Evolutionary conservation across 2,888 invertebrate genomes (phyloP).

Genomic region (Allophyes oxyacanthae): DNA sequence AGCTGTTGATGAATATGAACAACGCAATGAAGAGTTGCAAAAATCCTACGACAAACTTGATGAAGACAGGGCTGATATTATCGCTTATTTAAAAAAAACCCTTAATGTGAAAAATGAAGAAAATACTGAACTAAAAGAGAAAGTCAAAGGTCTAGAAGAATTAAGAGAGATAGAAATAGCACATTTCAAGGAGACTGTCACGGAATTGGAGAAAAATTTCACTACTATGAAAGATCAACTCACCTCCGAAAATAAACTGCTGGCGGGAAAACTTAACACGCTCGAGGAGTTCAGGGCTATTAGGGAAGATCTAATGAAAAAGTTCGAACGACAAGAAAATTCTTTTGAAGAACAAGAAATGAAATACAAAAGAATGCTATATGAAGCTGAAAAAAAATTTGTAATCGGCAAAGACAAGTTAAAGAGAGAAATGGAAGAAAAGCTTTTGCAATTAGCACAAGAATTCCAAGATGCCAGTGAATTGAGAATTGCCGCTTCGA

Average conservation of each 20-base stretch:
- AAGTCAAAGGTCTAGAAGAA: conserved; percentile 93
- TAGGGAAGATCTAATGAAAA: conserved; percentile 94
- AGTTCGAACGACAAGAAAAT: conserved; percentile 94
- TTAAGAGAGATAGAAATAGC: conserved; percentile 91
- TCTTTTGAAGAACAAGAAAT: conserved; percentile 93
- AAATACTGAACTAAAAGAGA: conserved; percentile 91
- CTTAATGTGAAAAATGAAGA: conserved; percentile 92
- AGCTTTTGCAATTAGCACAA: conserved; percentile 93
- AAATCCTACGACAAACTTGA: conserved; percentile 91
- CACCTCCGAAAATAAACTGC: conserved; percentile 95
- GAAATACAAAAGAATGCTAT: conserved; percentile 93
- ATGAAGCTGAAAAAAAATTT: conserved; percentile 93
- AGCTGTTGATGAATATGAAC: conserved; percentile 92
- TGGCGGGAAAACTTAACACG: conserved; percentile 96
- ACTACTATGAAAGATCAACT: conserved; percentile 94
- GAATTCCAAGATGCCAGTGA: conserved; percentile 96
- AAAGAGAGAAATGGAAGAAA: conserved; percentile 96
- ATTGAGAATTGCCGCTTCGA: conserved; percentile 96
- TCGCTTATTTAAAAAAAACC: conserved; percentile 93
- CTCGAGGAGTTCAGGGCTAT: conserved; percentile 97
- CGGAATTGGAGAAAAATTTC: conserved; percentile 92
- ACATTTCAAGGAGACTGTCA: conserved; percentile 90
- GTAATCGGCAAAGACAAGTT: conserved; percentile 94
- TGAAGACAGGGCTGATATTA: conserved; percentile 95
- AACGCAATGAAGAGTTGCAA: conserved; percentile 91